These are phyloP conservation scores for Eulemur rubriventer DNA, from an alignment of 2,797 vertebrate genomes.

Conservation along the genomic window DNA sequence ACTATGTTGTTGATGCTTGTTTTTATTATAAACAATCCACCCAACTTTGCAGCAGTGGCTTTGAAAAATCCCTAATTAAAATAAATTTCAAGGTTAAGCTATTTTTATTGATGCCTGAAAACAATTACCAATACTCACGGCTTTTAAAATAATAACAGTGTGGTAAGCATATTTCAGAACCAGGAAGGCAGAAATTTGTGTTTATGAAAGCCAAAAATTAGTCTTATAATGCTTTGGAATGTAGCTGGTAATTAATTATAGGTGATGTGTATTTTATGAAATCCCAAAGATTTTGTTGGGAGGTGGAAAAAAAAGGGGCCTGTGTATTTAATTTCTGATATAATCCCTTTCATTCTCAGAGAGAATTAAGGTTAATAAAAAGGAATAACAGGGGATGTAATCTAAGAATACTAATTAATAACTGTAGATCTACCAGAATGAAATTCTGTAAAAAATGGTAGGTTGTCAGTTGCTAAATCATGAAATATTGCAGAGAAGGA, in stretches of 20 bases:
- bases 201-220: constrained; percentile 55
- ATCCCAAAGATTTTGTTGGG: constrained; percentile 32
- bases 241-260: constrained; percentile 57
- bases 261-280: background rate
- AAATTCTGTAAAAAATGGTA: constrained; percentile 63
- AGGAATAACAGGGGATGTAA: constrained; percentile 58
- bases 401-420: constrained; percentile 69
- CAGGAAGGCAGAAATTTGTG: constrained; percentile 48
- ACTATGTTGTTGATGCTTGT: constrained; percentile 5
- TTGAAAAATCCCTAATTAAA: constrained; percentile 62
- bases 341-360: constrained; percentile 38
- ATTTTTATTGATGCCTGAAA: constrained; percentile 69
- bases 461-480: constrained; percentile 64
- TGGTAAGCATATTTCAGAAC: constrained; percentile 55
- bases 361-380: constrained; percentile 68
- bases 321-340: constrained; percentile 61
- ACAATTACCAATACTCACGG: constrained; percentile 42
- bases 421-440: constrained; percentile 28
- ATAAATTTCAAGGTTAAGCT: constrained; percentile 62
- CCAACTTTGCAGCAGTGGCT: constrained; percentile 35
- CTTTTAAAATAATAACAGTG: constrained; percentile 64
- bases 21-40: constrained; percentile 71
- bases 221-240: constrained; percentile 16
- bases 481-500: constrained; percentile 65
- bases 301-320: background rate